These are phyloP conservation scores for Pemphigus obesinymphae DNA, from an alignment of 1,140 invertebrate genomes.

Conservation along the genomic window DNA sequence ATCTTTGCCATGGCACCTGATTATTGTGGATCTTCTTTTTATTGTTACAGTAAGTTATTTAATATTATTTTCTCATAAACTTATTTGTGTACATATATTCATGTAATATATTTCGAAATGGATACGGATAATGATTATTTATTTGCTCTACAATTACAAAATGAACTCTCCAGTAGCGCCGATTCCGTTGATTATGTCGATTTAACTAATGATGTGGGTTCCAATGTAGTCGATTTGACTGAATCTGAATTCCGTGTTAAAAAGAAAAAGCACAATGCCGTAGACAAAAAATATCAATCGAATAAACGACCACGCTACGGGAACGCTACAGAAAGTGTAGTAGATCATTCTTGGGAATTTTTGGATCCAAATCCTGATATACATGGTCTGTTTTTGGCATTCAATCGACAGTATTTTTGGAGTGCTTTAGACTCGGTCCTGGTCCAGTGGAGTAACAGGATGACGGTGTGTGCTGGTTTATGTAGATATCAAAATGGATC, in stretches of 20 bases:
- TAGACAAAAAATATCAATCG: background rate
- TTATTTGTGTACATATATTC: background rate
- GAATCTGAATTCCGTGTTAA: background rate
- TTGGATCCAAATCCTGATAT: conserved; percentile 93
- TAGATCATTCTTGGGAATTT: conserved; percentile 59
- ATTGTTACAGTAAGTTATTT: background rate
- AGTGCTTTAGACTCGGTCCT: conserved; percentile 67
- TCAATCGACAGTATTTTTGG: conserved; percentile 83
- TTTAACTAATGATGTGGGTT: background rate
- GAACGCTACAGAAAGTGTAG: conserved; percentile 1
- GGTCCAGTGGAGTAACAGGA: conserved; percentile 90
- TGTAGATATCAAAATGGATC: conserved; percentile 77
- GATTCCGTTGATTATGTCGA: background rate
- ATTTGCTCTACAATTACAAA: conserved; percentile 20
- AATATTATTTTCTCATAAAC: background rate
- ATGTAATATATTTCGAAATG: background rate
- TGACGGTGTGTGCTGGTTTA: conserved; percentile 83
- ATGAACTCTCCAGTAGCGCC: background rate
- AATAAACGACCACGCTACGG: background rate
- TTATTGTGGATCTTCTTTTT: too few species aligned
- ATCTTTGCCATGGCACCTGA: too few species aligned
- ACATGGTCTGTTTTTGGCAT: conserved; percentile 76
- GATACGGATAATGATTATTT: conserved; percentile 15
- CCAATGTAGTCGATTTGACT: background rate
- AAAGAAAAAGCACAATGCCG: background rate